Percentiles rank a stretch among this genome's conserved stretches.
Conservation (phyloP, 2,888 invertebrate genomes). For the Allacma fusca region DNA sequence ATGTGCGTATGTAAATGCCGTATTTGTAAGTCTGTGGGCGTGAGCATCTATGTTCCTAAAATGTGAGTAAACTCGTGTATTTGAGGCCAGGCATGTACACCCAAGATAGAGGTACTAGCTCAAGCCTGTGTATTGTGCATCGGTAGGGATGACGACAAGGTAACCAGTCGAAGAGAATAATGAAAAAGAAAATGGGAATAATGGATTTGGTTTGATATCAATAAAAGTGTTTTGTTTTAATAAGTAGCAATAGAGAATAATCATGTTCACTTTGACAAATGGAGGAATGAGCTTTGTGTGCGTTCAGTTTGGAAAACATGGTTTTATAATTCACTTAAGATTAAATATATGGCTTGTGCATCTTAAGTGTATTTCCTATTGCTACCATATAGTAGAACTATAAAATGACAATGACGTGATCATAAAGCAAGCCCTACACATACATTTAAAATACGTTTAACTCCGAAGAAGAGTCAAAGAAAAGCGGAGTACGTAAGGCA, state of each 20-base stretch:
- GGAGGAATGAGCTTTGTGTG: background rate
- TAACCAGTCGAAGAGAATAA: too few relatives aligned
- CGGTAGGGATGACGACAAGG: too few relatives aligned
- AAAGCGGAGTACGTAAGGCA: conserved; percentile 20
- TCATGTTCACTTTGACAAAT: conserved; percentile 10
- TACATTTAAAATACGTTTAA: conserved; percentile 6
- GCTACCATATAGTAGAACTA: conserved; percentile 18
- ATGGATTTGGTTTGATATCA: background rate
- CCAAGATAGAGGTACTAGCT: too few relatives aligned
- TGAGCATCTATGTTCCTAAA: too few relatives aligned
- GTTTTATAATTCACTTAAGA: conserved; percentile 43
- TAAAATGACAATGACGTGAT: conserved; percentile 40
- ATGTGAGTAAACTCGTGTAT: too few relatives aligned
- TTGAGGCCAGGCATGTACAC: too few relatives aligned
- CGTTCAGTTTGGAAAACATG: conserved; percentile 17
- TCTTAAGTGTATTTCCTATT: conserved; percentile 20
- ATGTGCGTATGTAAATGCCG: too few relatives aligned
- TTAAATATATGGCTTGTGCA: conserved; percentile 18
- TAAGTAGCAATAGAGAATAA: conserved; percentile 13
- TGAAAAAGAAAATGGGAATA: background rate
- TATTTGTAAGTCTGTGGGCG: too few relatives aligned
- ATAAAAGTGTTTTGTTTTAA: conserved; percentile 12
- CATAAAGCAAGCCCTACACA: conserved; percentile 32
- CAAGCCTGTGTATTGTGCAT: too few relatives aligned
- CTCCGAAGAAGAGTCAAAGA: conserved; percentile 4